These are phyloP conservation scores for Lasioglossum malachurum DNA, from an alignment of 2,888 invertebrate species.

Conservation along the genomic window DNA sequence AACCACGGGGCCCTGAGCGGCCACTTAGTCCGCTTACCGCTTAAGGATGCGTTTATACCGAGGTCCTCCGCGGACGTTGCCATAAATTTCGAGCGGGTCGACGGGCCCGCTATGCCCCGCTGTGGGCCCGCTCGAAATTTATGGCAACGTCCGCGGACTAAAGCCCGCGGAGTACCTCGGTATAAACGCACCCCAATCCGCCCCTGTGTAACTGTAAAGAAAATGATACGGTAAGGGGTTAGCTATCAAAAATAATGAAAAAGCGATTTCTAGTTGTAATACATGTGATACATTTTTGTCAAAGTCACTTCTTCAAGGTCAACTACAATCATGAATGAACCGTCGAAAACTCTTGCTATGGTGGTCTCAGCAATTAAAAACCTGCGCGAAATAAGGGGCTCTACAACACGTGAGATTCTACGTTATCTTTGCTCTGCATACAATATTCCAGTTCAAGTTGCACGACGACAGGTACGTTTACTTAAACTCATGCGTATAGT, in stretches of 20 bases:
- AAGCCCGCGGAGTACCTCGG: no score
- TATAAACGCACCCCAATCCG: no score
- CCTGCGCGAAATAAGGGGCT: constrained; percentile 73
- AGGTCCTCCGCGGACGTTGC: no score
- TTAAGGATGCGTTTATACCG: no score
- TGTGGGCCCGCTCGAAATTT: no score
- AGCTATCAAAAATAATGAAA: background rate
- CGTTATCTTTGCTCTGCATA: constrained; percentile 71
- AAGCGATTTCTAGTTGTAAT: background rate
- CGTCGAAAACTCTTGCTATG: constrained; percentile 64
- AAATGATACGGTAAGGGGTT: no score
- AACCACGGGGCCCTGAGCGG: no score
- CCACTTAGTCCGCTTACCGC: no score
- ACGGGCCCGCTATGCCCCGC: no score
- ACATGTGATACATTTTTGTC: background rate
- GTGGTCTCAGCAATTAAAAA: constrained; percentile 76
- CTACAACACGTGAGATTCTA: constrained; percentile 72
- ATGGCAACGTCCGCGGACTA: no score
- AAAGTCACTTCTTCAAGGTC: background rate
- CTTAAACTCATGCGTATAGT: background rate
- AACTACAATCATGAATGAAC: constrained; percentile 34
- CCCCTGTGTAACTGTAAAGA: no score
- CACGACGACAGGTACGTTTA: constrained; percentile 74
- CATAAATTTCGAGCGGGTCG: no score
- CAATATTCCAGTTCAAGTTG: constrained; percentile 61